phyloP scores from a whole-genome alignment of 2,797 vertebrate species.

The Zenarchopterus dispar region DNA sequence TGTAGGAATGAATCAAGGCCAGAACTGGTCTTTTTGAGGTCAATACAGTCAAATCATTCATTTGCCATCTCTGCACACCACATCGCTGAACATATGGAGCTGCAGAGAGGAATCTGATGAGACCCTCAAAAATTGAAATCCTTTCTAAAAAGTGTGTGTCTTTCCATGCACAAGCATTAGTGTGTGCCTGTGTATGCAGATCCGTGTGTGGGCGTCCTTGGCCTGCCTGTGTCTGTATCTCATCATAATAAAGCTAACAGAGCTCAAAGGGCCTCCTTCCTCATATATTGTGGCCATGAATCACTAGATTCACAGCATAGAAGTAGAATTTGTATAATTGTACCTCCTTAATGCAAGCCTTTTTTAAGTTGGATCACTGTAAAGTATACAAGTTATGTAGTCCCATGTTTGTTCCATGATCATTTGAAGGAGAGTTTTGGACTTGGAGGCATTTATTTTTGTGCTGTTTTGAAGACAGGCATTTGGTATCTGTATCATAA shows the following conservation, averaged over 20 bases:
- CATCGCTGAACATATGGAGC: constrained; percentile 56
- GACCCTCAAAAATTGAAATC: constrained; percentile 36
- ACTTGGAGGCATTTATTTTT: constrained; percentile 41
- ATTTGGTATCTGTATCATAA: constrained; percentile 33
- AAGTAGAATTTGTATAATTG: constrained; percentile 50
- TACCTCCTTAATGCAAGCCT: constrained; percentile 58
- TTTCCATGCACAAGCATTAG: constrained; percentile 46
- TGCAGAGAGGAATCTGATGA: constrained; percentile 42
- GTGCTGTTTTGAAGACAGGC: constrained; percentile 34
- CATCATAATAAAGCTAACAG: constrained; percentile 50
- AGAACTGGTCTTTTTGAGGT: constrained; percentile 61
- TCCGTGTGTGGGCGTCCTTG: constrained; percentile 32
- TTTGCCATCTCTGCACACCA: constrained; percentile 46
- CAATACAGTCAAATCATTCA: constrained; percentile 37
- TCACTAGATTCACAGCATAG: constrained; percentile 51
- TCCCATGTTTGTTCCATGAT: constrained; percentile 50
- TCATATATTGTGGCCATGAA: constrained; percentile 39
- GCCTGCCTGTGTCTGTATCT: constrained; percentile 55
- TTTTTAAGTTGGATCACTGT: constrained; percentile 66
- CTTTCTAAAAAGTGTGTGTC: constrained; percentile 46
- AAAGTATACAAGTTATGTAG: constrained; percentile 58
- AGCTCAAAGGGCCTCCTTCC: constrained; percentile 47
- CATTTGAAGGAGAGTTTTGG: constrained; percentile 30
- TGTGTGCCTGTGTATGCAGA: constrained; percentile 67
- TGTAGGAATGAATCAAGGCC: constrained; percentile 50